Evolutionary conservation across 2,888 invertebrate genomes (phyloP), one percentile per base, ranked within the genome.

Genomic region (Drosophila prolongata): DNA sequence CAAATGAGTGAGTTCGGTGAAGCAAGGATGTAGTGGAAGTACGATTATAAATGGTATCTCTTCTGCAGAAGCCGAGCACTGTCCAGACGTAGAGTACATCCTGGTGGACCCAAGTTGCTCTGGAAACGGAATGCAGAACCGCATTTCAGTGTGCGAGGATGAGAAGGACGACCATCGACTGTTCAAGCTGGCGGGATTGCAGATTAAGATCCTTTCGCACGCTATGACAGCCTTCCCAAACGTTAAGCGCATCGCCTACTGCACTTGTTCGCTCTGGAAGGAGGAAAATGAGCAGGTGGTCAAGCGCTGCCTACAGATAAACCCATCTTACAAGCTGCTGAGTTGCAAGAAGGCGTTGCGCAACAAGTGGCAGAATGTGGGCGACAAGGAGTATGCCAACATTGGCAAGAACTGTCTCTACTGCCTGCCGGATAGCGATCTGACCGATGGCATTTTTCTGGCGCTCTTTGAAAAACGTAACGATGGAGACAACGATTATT

Each of bases 101-200:
- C 93, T 99, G n/a, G 95, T 99, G 0, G 99, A 99, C 93, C 99
- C 99, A 0, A 97, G 98, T 61, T 99, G 99, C 92, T 97, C 98
- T 27, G 99, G 99, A 44, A 97, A 98, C 91, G 99, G 97, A 37
- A 95, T 96, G 92, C 92, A 94, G 44, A 93, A 94, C 77, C 93
- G 95, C 46, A 86, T 92, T 19, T 90, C 89, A 5, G 80, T 91
- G 90, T 93, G 93, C 35, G 93, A 94, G 87, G 93, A 93, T n/a
- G 93, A 92, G 30, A 93, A 93, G 44, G 93, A 92, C 53, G 92
- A 93, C 10, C 88, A 91, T 0, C 93, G 97, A 59, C 89, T 97
- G 1, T 93, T 93, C 9, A 95, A 94, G 87, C 91, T 97, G 13
- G 94, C 95, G n/a, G 95, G 95, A 0, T 94, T 98, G 57, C 97